Conservation (phyloP, 2,888 invertebrate genomes). For the Sarcophaga caerulescens region DNA sequence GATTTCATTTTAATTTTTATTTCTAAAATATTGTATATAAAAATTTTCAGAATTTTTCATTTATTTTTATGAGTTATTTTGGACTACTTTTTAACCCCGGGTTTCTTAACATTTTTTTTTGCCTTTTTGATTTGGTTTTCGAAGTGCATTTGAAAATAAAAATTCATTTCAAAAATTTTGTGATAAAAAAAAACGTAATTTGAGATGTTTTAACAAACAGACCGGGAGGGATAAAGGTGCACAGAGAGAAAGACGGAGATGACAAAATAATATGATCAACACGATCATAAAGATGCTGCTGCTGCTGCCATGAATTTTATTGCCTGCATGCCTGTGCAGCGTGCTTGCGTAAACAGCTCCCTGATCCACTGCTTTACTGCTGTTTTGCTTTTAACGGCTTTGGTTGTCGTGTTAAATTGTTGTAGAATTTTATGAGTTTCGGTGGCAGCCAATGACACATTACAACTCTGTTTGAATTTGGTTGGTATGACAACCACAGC, state of each 20-base stretch:
- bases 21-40: conserved; percentile 18
- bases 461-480: conserved; percentile 53
- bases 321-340: neutral
- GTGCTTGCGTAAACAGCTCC: too few species aligned
- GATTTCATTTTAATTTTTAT: conserved; percentile 66
- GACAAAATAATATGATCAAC: conserved; percentile 45
- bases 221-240: neutral
- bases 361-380: conserved; percentile 36
- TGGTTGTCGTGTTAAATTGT: conserved; percentile 55
- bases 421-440: conserved; percentile 66
- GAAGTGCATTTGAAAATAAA: conserved; percentile 41
- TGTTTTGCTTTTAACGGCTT: conserved; percentile 51
- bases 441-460: conserved; percentile 67
- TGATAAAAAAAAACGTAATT: conserved; percentile 52
- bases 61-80: conserved; percentile 60
- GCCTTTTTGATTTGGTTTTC: conserved; percentile 7
- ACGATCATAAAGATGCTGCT: conserved; percentile 53
- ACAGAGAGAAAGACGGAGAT: conserved; percentile 15
- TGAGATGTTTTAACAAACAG: conserved; percentile 41
- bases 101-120: conserved; percentile 1
- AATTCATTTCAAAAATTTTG: neutral
- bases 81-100: conserved; percentile 18
- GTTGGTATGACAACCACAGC: neutral
- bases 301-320: conserved; percentile 27
- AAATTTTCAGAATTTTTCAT: conserved; percentile 58